phyloP scores from a whole-genome alignment of 92 coral and sea anemone genomes.

The Hydrozoanthus gracilis region DNA sequence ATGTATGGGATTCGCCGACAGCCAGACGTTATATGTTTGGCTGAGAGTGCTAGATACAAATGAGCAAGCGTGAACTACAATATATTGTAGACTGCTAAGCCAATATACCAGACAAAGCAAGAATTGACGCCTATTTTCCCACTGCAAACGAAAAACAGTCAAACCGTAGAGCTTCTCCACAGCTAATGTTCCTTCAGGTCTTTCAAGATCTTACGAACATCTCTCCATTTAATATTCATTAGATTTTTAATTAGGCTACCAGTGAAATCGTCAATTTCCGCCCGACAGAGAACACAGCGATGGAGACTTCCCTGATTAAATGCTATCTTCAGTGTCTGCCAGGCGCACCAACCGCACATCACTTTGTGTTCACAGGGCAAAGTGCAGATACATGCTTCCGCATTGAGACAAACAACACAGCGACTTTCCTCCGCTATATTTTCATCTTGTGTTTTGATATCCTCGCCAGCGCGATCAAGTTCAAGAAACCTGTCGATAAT shows the following conservation, averaged over 20 bases:
- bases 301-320: constrained; percentile 71
- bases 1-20: no score
- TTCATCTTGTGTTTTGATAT: constrained; percentile 25
- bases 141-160: background rate
- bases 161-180: background rate
- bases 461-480: constrained; percentile 74
- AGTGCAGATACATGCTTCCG: constrained; percentile 85
- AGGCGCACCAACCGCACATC: constrained; percentile 94
- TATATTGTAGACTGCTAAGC: no score
- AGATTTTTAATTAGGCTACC: constrained; percentile 85
- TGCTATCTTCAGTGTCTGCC: constrained; percentile 88
- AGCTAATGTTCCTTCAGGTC: constrained; percentile 64
- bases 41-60: no score
- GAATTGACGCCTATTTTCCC: background rate
- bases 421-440: constrained; percentile 55
- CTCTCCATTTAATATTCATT: constrained; percentile 86
- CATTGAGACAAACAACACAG: constrained; percentile 86
- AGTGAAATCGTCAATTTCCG: constrained; percentile 87
- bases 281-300: constrained; percentile 91
- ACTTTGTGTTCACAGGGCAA: constrained; percentile 89
- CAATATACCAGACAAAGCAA: no score
- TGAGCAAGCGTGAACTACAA: no score
- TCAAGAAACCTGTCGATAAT: constrained; percentile 90
- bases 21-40: no score
- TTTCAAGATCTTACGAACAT: constrained; percentile 81